Conservation (phyloP, 2,888 invertebrate genomes). For the Himalopsyche kuldschensis region DNA sequence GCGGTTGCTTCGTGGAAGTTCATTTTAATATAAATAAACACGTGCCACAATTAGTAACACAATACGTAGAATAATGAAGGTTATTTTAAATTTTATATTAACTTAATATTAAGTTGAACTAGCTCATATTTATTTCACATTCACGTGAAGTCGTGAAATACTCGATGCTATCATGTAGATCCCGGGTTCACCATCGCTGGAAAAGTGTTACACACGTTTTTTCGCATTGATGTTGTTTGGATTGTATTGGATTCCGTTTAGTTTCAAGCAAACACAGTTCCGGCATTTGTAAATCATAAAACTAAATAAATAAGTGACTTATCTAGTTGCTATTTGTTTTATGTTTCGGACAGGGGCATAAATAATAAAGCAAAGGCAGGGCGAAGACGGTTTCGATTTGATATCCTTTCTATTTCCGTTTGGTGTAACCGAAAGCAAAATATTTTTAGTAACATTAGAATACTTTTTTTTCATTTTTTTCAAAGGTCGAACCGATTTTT, state of each 20-base stretch:
- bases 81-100: too few species aligned
- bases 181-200: too few species aligned
- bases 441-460: neutral
- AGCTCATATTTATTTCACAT: too few species aligned
- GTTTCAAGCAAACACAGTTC: neutral
- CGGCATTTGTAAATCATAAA: neutral
- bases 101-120: too few species aligned
- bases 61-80: too few species aligned
- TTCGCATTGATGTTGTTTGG: neutral
- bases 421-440: neutral
- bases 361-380: neutral
- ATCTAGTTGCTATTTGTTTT: neutral
- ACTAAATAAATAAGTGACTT: neutral
- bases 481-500: neutral
- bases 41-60: too few species aligned
- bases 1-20: too few species aligned
- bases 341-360: neutral
- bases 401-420: neutral
- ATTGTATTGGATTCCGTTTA: neutral
- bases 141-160: too few species aligned
- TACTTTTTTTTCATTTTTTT: neutral
- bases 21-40: too few species aligned
- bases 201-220: too few species aligned
- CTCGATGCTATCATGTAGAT: too few species aligned
- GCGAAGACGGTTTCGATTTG: neutral